Evolutionary conservation across 2,113 vertebrate species (phyloP).

Genomic region (Baryphthengus martii): DNA sequence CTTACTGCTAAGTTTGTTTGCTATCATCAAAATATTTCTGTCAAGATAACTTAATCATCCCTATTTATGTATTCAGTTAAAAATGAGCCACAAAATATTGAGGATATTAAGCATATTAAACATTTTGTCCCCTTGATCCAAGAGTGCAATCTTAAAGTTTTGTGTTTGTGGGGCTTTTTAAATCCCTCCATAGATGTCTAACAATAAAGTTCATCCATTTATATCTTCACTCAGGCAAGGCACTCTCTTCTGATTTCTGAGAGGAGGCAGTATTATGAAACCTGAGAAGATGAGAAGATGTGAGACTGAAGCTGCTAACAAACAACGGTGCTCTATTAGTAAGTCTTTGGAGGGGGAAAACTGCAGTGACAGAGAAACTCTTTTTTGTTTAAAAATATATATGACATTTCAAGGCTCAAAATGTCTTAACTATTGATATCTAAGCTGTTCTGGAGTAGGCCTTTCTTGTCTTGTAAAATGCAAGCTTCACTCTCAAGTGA

Average conservation of each 20-base stretch:
- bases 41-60: constrained; percentile 70
- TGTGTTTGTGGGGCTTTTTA: background rate
- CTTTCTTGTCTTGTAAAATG: background rate
- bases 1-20: constrained; percentile 83
- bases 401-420: background rate
- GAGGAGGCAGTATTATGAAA: background rate
- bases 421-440: background rate
- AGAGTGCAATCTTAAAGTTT: background rate
- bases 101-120: background rate
- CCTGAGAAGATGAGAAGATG: background rate
- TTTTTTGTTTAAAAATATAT: background rate
- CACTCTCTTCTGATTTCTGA: background rate
- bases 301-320: background rate
- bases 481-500: background rate
- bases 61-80: constrained; percentile 24
- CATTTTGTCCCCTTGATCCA: background rate
- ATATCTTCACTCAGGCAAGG: background rate
- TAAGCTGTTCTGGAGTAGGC: background rate
- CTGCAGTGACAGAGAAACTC: background rate
- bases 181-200: background rate
- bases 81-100: background rate
- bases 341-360: background rate
- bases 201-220: background rate
- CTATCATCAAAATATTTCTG: constrained; percentile 68
- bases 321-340: background rate